A percentile compares a stretch with the other conserved stretches of the same genome.
Evolutionary conservation across 2,888 invertebrate genomes (phyloP).

Genomic region (Scaptodrosophila latifasciaeformis): DNA sequence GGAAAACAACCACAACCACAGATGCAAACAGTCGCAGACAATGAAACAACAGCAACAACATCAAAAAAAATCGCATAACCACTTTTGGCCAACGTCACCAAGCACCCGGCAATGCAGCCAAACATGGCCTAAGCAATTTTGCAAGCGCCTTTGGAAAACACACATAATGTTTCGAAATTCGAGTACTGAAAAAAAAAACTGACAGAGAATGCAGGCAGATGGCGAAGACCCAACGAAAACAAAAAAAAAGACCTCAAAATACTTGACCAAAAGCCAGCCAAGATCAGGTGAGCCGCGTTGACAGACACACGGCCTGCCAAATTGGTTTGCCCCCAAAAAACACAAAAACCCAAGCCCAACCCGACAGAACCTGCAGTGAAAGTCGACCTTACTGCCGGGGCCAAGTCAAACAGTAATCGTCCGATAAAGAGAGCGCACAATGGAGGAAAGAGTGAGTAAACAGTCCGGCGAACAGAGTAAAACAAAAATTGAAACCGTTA

Average conservation of each 20-base stretch:
- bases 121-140: slow-evolving; percentile 16
- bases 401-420: neutral
- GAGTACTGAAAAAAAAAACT: too few species aligned
- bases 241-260: too few species aligned
- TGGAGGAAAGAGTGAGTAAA: neutral
- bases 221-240: too few species aligned
- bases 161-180: too few species aligned
- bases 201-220: too few species aligned
- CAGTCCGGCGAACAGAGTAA: neutral
- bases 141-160: slow-evolving; percentile 17
- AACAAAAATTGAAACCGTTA: too few species aligned
- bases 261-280: neutral
- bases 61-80: slow-evolving; percentile 19
- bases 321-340: neutral
- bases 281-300: neutral
- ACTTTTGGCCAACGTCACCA: slow-evolving; percentile 10
- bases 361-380: slow-evolving; percentile 9
- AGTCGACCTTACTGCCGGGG: slow-evolving; percentile 1
- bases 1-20: too few species aligned
- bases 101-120: neutral
- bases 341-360: neutral
- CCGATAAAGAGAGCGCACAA: neutral
- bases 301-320: neutral
- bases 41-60: slow-evolving; percentile 4
- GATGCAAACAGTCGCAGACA: too few species aligned